Evolutionary conservation across 2,113 vertebrate genomes (phyloP), one percentile per base, ranked within the genome.

Genomic region (Platichthys flesus): DNA sequence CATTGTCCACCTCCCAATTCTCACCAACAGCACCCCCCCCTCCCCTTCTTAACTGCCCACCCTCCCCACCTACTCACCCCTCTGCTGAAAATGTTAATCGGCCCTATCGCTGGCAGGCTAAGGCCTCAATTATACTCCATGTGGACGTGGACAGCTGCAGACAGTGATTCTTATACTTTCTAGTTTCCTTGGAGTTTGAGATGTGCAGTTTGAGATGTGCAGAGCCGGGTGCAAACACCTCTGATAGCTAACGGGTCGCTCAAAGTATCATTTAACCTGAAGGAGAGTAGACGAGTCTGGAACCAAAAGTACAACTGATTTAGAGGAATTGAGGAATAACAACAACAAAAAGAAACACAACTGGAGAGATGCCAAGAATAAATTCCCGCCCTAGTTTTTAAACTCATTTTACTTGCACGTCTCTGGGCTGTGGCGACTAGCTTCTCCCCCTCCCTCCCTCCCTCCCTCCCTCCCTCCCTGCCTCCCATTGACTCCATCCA

Each of bases 51-150:
- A 18, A 49, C 16, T 5, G 14, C 21, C n/a, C n/a, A 21, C 23
- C 24, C 3, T 47, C 60, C 55, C 61, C 61, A 79, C 64, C 64
- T 66, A 78, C 78, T 80, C 94, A 88, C 93, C 89, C 71, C 91
- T 81, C 90, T 76, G 92, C 94, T 95, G 92, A 96, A 96, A 96
- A 96, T 97, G 96, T 95, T 97, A 96, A 98, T 97, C 95, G 92
- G 94, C 85, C 92, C 89, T 95, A 96, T 97, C 95, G 93, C 90
- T 95, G 95, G 93, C 93, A 94, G 93, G 88, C 94, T 90, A 71
- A 91, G 93, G 40, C 61, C 61, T 63, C 37, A 63, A 63, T 63
- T 23, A 63, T 62, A 23, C 60, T 42, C 60, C 60, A 3, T 2
- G 35, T 23, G 35, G 60, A 40, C 60, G 37, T 10, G 13, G 37